Percentiles rank a stretch among this genome's conserved stretches.
phyloP scores from a whole-genome alignment of 2,797 vertebrate genomes.

The Lacerta viridis region DNA sequence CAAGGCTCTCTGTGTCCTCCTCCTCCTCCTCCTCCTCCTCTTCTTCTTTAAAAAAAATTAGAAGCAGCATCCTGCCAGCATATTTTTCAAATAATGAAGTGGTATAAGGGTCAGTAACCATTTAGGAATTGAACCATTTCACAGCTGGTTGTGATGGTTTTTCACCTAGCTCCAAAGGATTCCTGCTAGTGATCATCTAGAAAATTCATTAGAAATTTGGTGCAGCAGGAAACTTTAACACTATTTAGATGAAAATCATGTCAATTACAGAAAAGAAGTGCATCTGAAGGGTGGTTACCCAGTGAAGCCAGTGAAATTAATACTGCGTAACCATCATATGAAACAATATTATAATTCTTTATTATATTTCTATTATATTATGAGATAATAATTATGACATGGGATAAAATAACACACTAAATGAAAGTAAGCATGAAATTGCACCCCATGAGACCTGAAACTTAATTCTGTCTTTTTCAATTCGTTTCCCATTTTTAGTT shows the following conservation, averaged over 20 bases:
- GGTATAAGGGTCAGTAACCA: neutral
- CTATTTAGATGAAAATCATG: neutral
- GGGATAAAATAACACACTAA: neutral
- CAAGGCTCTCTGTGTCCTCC: too few relatives aligned
- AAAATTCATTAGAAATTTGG: neutral
- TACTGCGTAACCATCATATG: neutral
- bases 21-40: too few relatives aligned
- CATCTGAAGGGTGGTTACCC: neutral
- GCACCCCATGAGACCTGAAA: neutral
- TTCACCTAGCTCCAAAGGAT: neutral
- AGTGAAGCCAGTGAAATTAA: neutral
- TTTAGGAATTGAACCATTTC: neutral
- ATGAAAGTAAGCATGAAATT: neutral
- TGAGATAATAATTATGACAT: neutral
- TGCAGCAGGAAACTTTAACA: neutral
- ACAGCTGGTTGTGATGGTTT: neutral
- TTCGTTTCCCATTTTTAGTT: neutral
- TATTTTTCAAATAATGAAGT: neutral
- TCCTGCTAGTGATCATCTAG: neutral
- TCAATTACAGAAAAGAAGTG: neutral
- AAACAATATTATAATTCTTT: neutral
- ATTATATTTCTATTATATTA: neutral
- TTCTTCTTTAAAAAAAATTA: too few relatives aligned
- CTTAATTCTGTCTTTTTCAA: neutral
- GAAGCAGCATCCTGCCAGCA: neutral